Evolutionary conservation across 2,888 invertebrate genomes (phyloP), one percentile per base, ranked within the genome.

Genomic region (Shargacucullia verbasci): DNA sequence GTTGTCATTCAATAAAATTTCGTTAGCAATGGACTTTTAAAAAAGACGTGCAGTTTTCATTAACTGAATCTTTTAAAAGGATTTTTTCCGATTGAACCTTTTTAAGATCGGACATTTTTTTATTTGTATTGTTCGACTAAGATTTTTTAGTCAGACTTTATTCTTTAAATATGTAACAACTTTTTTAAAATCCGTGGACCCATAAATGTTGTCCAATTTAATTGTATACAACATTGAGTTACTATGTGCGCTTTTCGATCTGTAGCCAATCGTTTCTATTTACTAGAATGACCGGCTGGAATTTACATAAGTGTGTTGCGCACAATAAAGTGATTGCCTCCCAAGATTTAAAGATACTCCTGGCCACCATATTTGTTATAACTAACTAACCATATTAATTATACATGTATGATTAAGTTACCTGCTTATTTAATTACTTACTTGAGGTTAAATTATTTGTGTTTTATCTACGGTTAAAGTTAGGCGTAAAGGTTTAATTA

Each of bases 401-500:
- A 37, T 7, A 15, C 14, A 34, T 35, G 31, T 15, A 11, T 34
- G 46, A 44, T 59, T 48, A 50, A 50, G 15, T 54, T 50, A 53
- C 27, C 52, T 31, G 46, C 15, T 25, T 48, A 47, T 38, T 39
- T 54, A 34, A 33, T 62, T 47, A 12, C 14, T 43, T 41, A 49
- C 47, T 43, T 43, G 31, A 57, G 37, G 48, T 56, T 62, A 67
- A 53, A 38, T 46, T 7, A 53, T 64, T 61, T 47, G 34, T 41
- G 52, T 49, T 29, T 34, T 63, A 55, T 49, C 9, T 20, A 37
- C 10, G 8, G 40, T 39, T 15, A 69, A 53, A 41, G 58, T 63
- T 50, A 63, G 57, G 45, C 65, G 43, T 35, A 45, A 56, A 63
- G 64, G 48, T 58, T 63, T 70, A 53, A 63, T 45, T 66, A 70